A percentile compares a stretch with the other conserved stretches of the same genome.
Evolutionary conservation across 2,113 vertebrate species (phyloP).

Genomic region (Noctilio leporinus): DNA sequence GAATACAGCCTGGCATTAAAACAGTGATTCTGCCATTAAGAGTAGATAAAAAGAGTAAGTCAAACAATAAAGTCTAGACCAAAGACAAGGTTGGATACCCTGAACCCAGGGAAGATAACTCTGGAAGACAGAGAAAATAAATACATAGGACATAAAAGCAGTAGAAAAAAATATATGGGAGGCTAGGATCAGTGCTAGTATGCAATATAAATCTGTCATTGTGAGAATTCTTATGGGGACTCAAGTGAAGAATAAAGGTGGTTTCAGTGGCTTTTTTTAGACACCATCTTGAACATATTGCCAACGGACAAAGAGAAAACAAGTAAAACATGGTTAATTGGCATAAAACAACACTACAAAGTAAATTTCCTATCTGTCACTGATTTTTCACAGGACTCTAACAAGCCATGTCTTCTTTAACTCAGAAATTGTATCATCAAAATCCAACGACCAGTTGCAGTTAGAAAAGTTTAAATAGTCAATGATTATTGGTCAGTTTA

Average conservation of each 20-base stretch:
- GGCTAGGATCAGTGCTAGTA: background rate
- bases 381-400: background rate
- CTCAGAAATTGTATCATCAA: background rate
- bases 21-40: slow-evolving; percentile 62
- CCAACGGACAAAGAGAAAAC: background rate
- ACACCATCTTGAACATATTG: background rate
- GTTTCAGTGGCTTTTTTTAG: background rate
- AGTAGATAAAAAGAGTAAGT: slow-evolving; percentile 69
- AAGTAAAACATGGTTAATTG: background rate
- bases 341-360: background rate
- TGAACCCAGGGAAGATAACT: slow-evolving; percentile 35
- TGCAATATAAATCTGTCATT: background rate
- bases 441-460: background rate
- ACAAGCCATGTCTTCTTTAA: background rate
- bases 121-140: slow-evolving; percentile 36
- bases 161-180: background rate
- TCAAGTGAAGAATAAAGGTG: background rate
- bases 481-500: background rate
- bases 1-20: slow-evolving; percentile 60
- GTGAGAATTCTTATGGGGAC: background rate
- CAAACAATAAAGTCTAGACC: slow-evolving; percentile 59
- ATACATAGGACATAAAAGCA: slow-evolving; percentile 2
- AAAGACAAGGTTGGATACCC: slow-evolving; percentile 63
- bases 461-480: background rate
- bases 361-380: background rate